Base-by-base conservation (phyloP, 2,888 invertebrate species). In the Anarsia innoxiella region DNA sequence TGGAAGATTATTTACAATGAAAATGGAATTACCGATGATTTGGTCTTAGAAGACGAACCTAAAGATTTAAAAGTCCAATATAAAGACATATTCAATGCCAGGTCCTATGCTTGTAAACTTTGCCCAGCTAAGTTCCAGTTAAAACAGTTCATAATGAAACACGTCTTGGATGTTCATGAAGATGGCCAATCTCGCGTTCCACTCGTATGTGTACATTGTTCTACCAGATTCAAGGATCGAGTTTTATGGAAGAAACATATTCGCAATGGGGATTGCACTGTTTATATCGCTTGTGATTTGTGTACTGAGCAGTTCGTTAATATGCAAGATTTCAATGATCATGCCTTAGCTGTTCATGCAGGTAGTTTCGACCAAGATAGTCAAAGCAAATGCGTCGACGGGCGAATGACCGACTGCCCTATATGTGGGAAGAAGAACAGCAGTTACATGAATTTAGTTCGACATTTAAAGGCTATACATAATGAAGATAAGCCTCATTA, bases 251-350 rank as follows among this genome's bases (percentile, higher is more conserved):
- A 86, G 46, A 84, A 77, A 59, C 86, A 86, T 44, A 74, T 84
- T 38, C 79, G 85, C 31, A 82, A 78, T 44, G 86, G 86, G 5
- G 88, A 88, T 40, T 89, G 88, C 45, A 88, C 88, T 1, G 87
- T 88, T 52, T 86, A 87, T 44, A 87, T 88, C 29, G 64, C 77
- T 12, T 89, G 88, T 46, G 84, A 83, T 41, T 53, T 80, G 23
- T 89, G 88, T 42, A 49, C 75, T 1, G 75, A 74, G 12, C 78
- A 71, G 32, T 87, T 87, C 41, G 50, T 54, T 2, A 75, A 78
- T 16, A 65, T 86, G 42, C 82, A 80, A 41, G 84, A 85, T 31
- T 88, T 84, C 40, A 77, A 86, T 31, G 70, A 76, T 12, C 88
- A 86, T 41, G 85, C 84, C 10, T 45, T 85, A 42, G 69, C 74